Evolutionary conservation across 35 echinoderm and acorn worm species (phyloP).

Genomic region (Acanthaster planci): DNA sequence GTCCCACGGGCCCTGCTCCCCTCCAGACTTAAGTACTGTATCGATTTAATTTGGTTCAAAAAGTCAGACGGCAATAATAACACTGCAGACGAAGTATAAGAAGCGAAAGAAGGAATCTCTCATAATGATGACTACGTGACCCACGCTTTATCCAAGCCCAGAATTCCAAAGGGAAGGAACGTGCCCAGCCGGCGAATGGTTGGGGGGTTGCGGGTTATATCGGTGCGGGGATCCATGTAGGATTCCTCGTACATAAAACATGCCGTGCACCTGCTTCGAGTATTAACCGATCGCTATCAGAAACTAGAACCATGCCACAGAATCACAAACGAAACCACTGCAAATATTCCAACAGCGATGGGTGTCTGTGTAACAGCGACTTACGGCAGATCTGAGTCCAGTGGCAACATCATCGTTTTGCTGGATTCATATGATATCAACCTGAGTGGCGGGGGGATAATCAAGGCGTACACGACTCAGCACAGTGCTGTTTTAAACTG

Average conservation of each 20-base stretch:
- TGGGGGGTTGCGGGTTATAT: not conserved
- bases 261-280: not conserved
- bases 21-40: constrained; percentile 17
- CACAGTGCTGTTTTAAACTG: too few relatives aligned
- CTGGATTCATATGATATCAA: too few relatives aligned
- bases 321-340: too few relatives aligned
- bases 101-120: not conserved
- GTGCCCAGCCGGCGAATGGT: not conserved
- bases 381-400: too few relatives aligned
- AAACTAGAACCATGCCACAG: too few relatives aligned
- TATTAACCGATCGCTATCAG: too few relatives aligned
- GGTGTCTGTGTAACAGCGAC: too few relatives aligned
- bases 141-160: not conserved
- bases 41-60: constrained; percentile 33
- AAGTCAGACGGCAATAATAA: constrained; percentile 26
- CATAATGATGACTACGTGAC: constrained; percentile 3
- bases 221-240: constrained; percentile 13
- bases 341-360: too few relatives aligned
- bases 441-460: too few relatives aligned
- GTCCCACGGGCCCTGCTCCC: constrained; percentile 12
- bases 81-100: not conserved
- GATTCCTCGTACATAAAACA: not conserved
- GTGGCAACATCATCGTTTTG: too few relatives aligned
- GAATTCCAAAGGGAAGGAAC: constrained; percentile 12
- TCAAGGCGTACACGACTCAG: too few relatives aligned